Evolutionary conservation across 2,888 invertebrate genomes (phyloP).

Genomic region (Lampropteryx suffumata): DNA sequence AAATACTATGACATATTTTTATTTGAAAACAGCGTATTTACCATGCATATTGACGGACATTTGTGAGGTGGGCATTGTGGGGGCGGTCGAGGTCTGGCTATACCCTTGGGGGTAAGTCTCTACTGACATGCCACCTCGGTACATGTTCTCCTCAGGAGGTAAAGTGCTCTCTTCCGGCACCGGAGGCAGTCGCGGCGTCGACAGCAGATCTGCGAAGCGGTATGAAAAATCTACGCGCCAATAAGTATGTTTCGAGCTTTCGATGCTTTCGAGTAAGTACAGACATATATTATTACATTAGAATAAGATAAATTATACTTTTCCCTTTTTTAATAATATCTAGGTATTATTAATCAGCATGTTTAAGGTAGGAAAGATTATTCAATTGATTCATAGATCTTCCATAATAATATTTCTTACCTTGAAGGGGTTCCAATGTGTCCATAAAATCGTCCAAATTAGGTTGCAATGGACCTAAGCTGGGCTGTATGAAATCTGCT

Average conservation of each 20-base stretch:
- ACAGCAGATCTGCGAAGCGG: conserved; percentile 58
- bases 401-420: conserved; percentile 60
- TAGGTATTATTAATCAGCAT: no score
- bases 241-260: no score
- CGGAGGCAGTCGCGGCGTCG: conserved; percentile 79
- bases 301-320: neutral
- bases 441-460: conserved; percentile 98
- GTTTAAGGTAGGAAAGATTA: no score
- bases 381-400: no score
- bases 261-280: neutral
- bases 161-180: conserved; percentile 84
- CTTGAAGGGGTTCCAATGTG: conserved; percentile 92
- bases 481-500: conserved; percentile 99
- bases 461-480: conserved; percentile 97
- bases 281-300: no score
- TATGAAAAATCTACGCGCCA: conserved; percentile 20
- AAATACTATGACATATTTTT: no score
- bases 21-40: conserved; percentile 32
- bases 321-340: no score
- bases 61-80: conserved; percentile 72
- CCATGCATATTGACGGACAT: conserved; percentile 68
- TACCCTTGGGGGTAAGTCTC: conserved; percentile 66
- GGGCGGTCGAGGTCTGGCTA: conserved; percentile 50
- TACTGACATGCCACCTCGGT: conserved; percentile 70
- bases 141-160: conserved; percentile 77